Percentiles rank a stretch among this genome's conserved stretches.
Evolutionary conservation across 2,113 vertebrate genomes (phyloP).

Genomic region (Neogobius melanostomus): DNA sequence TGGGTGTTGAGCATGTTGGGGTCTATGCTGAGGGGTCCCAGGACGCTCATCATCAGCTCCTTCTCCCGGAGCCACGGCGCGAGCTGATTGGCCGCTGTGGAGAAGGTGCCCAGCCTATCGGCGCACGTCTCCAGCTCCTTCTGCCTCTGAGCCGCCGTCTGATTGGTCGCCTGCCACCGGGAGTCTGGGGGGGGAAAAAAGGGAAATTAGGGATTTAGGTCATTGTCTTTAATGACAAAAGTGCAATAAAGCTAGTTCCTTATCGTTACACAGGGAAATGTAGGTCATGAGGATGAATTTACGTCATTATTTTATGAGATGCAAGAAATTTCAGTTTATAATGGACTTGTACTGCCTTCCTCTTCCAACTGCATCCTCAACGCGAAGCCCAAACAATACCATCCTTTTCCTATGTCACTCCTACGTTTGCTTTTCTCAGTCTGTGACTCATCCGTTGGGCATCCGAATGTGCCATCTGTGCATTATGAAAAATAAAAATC

Average conservation of each 20-base stretch:
- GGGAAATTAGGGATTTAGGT: background rate
- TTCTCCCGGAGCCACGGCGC: conserved; percentile 95
- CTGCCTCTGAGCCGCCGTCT: conserved; percentile 84
- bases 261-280: background rate
- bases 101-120: conserved; percentile 87
- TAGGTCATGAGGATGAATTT: background rate
- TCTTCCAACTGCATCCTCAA: background rate
- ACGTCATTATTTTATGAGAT: no score
- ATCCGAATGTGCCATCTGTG: conserved; percentile 6
- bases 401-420: conserved; percentile 7
- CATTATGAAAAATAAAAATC: conserved; percentile 38
- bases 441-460: conserved; percentile 47
- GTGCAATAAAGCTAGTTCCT: background rate
- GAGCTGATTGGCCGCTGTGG: conserved; percentile 86
- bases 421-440: conserved; percentile 5
- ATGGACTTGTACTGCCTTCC: background rate
- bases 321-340: background rate
- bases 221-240: conserved; percentile 14
- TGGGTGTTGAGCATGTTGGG: conserved; percentile 97
- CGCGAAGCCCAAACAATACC: conserved; percentile 16
- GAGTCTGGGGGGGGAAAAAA: conserved; percentile 76
- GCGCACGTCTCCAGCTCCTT: conserved; percentile 90
- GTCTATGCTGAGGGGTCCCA: conserved; percentile 96
- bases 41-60: conserved; percentile 98
- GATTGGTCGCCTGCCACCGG: conserved; percentile 87